Base-by-base conservation (phyloP, 2,113 vertebrate species). In the Leucosticte australis region DNA sequence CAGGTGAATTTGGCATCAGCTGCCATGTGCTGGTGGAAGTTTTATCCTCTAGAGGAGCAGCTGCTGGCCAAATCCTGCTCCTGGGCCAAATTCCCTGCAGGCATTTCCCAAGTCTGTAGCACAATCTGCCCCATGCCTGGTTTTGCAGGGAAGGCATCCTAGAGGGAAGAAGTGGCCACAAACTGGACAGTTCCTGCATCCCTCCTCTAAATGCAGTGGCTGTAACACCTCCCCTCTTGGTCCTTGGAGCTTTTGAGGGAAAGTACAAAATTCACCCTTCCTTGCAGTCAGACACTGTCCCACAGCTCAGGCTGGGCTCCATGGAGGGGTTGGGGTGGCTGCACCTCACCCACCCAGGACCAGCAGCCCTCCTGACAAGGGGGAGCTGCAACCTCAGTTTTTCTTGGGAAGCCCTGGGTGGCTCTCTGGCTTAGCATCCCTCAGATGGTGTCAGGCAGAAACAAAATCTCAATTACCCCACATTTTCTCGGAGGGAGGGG, bases 1-100 rank as follows among this genome's bases (percentile, higher is more conserved):
- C 41, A 30, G 67, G 73, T 27, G 31, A 87, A 33, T 53, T 41
- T 19, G 5, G 15, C 6, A 3, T 7, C 0, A 0, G 17, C 53
- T 81, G 23, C 52, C 0, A 0, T 5, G 4, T 3, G 4, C 62
- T 86, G 57, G 17, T 42, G 62, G 47, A 81, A 52, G 9, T 2
- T 15, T 33, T 75, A 50, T 46, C 15, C 82, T 35, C 11, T n/a
- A 28, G 59, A 84, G 35, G 41, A 69, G 42, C 30, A 55, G 46
- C 67, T 87, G 33, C 15, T 3, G 13, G 55, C 18, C 59, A 44
- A 12, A 75, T 71, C 55, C 63, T 75, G 79, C 64, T 67, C 24
- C 57, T 23, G 44, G 62, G 35, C 6, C 14, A 13, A 1, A 0
- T 15, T 60, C 24, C 8, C 39, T 55, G 56, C 8, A 7, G 53